A percentile compares a stretch with the other conserved stretches of the same genome.
Evolutionary conservation across 2,888 invertebrate species (phyloP).

Genomic region (Lepeophtheirus nordmannii): DNA sequence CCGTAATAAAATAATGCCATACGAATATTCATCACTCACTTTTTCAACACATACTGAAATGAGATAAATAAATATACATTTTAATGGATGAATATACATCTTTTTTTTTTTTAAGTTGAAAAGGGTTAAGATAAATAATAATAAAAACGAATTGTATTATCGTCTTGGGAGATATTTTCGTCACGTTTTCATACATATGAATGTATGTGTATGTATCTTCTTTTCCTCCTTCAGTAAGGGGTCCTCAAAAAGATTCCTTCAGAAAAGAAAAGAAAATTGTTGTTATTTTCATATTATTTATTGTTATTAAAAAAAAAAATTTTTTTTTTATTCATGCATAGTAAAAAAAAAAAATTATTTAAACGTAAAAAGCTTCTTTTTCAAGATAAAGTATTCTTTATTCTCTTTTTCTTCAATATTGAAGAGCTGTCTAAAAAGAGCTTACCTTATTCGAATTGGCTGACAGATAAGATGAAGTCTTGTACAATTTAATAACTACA

Average conservation of each 20-base stretch:
- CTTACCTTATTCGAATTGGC: no score
- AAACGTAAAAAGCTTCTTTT: no score
- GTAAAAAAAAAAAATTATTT: no score
- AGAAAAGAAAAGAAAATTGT: neutral
- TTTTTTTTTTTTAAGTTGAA: neutral
- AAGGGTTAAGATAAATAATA: neutral
- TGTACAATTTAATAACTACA: no score
- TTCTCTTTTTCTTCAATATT: no score
- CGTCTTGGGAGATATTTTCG: slow-evolving; percentile 8
- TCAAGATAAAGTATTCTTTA: no score
- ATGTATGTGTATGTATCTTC: neutral
- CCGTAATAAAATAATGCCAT: no score
- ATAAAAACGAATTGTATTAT: slow-evolving; percentile 1
- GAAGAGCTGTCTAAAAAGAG: no score
- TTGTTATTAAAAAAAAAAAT: neutral
- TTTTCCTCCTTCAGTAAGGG: neutral
- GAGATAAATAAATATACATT: neutral
- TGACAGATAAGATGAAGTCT: no score
- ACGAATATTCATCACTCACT: neutral
- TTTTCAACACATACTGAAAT: neutral
- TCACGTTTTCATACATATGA: slow-evolving; percentile 8
- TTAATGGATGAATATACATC: neutral
- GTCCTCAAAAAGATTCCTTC: neutral
- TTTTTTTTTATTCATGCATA: slow-evolving; percentile 5
- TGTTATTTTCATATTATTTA: neutral